phyloP scores from a whole-genome alignment of 2,888 invertebrate genomes.

The Cephus pulcher region DNA sequence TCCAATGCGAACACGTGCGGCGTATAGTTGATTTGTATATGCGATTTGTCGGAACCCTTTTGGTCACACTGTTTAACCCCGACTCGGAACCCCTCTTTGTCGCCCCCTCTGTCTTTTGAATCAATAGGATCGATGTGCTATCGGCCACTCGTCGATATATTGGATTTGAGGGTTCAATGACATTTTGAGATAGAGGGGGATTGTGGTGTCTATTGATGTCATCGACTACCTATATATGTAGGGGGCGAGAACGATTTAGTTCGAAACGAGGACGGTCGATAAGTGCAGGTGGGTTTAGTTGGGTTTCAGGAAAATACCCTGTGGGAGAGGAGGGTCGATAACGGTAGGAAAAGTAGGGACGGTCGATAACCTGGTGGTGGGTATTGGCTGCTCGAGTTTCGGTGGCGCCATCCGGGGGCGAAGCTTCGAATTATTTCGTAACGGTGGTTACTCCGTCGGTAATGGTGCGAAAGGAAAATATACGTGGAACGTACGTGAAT shows the following conservation, averaged over 20 bases:
- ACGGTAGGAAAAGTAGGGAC: neutral
- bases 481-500: neutral
- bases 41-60: neutral
- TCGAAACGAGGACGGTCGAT: neutral
- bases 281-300: neutral
- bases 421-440: neutral
- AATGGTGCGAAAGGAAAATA: neutral
- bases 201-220: neutral
- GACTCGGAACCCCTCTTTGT: neutral
- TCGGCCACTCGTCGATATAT: neutral
- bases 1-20: neutral
- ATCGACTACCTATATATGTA: neutral
- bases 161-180: neutral
- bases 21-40: neutral
- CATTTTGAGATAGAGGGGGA: neutral
- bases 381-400: neutral
- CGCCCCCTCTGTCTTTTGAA: neutral
- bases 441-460: neutral
- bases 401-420: neutral
- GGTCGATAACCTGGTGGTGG: neutral
- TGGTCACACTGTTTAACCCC: neutral
- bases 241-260: neutral
- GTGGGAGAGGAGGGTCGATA: neutral
- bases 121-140: neutral
- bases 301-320: neutral